A percentile compares a stretch with the other conserved stretches of the same genome.
Evolutionary conservation across 2,797 vertebrate species (phyloP).

Genomic region (Crocidura indochinensis): DNA sequence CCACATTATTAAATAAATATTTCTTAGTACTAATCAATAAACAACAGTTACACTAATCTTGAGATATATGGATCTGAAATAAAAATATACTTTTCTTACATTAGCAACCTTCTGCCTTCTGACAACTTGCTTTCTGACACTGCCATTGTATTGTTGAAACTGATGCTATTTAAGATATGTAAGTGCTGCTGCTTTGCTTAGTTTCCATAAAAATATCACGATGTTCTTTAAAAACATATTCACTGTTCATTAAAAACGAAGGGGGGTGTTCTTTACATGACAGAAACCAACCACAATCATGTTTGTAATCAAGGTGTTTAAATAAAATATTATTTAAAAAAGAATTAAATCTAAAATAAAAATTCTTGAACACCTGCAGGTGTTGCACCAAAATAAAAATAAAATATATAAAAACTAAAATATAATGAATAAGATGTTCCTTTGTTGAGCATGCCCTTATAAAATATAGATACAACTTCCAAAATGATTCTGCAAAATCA

Average conservation of each 20-base stretch:
- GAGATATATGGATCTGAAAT: conserved; percentile 45
- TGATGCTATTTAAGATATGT: conserved; percentile 26
- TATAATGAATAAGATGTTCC: background rate
- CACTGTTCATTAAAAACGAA: conserved; percentile 59
- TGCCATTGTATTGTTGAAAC: conserved; percentile 17
- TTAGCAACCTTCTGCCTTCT: conserved; percentile 30
- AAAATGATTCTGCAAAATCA: background rate
- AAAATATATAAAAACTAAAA: too few relatives aligned
- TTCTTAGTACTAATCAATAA: conserved; percentile 13
- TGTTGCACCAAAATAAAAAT: too few relatives aligned
- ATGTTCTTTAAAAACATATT: conserved; percentile 63
- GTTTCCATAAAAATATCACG: conserved; percentile 70
- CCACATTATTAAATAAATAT: background rate
- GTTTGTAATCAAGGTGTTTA: too few relatives aligned
- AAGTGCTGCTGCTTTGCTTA: conserved; percentile 59
- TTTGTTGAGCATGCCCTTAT: conserved; percentile 16
- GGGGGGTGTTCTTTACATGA: too few relatives aligned
- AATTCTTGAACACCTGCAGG: too few relatives aligned
- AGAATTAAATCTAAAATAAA: too few relatives aligned
- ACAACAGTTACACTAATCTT: background rate
- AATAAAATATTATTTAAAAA: too few relatives aligned
- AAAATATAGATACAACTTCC: conserved; percentile 27
- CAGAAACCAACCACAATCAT: too few relatives aligned
- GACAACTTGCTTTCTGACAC: conserved; percentile 58
- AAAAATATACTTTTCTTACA: conserved; percentile 52